Conservation (phyloP, 2,113 vertebrate genomes). For the Gymnogyps californianus region DNA sequence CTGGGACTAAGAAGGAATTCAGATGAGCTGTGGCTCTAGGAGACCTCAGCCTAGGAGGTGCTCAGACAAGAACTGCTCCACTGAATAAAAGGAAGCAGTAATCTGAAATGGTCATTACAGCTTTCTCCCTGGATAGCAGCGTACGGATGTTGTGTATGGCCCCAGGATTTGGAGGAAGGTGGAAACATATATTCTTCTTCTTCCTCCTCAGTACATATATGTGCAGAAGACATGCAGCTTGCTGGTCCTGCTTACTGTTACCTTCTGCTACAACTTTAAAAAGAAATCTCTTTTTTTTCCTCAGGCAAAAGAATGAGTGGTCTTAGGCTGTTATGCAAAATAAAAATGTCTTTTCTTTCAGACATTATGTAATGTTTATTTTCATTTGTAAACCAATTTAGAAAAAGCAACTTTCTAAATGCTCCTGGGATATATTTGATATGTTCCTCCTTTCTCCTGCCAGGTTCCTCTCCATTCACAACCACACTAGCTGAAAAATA, state of each 20-base stretch:
- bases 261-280: not conserved
- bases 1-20: not conserved
- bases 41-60: not conserved
- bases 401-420: not conserved
- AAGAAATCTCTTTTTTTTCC: not conserved
- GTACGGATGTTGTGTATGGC: not conserved
- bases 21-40: not conserved
- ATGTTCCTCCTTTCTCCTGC: not conserved
- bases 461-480: not conserved
- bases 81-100: not conserved
- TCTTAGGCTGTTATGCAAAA: not conserved
- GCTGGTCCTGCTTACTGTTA: not conserved
- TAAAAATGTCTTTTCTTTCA: not conserved
- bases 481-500: not conserved
- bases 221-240: not conserved
- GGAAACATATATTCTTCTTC: not conserved
- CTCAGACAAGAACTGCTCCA: not conserved
- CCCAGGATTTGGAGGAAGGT: not conserved
- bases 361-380: not conserved
- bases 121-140: not conserved
- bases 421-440: not conserved
- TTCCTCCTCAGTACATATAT: not conserved
- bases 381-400: not conserved
- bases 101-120: not conserved
- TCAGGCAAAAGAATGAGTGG: not conserved